Conservation (phyloP, 2,888 invertebrate genomes). For the Dinocampus coccinellae region DNA sequence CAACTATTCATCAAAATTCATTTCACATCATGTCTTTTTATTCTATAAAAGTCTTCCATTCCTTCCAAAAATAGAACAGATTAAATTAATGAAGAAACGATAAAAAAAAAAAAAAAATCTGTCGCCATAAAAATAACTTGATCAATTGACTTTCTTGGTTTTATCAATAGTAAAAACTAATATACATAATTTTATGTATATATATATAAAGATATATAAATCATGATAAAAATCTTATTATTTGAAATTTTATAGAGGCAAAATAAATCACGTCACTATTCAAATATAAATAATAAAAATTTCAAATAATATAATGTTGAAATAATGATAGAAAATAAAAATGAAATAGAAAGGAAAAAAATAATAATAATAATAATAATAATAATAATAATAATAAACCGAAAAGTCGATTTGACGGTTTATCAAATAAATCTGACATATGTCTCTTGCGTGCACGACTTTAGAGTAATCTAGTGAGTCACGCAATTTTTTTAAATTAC, state of each 20-base stretch:
- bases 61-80: constrained; percentile 43
- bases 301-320: not conserved
- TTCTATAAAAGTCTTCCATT: constrained; percentile 61
- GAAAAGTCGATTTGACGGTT: constrained; percentile 19
- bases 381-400: not conserved
- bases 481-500: constrained; percentile 3
- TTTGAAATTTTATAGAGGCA: not conserved
- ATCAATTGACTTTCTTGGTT: not conserved
- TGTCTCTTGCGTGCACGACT: constrained; percentile 12
- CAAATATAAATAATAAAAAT: not conserved
- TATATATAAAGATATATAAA: not conserved
- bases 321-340: not conserved
- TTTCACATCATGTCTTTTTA: constrained; percentile 48
- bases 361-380: not conserved
- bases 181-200: not conserved
- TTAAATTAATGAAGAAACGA: not conserved
- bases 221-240: not conserved
- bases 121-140: not conserved
- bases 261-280: not conserved
- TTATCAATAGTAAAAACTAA: not conserved
- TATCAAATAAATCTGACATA: constrained; percentile 15
- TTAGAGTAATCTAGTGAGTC: not conserved
- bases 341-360: not conserved
- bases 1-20: constrained; percentile 37
- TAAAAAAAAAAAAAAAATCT: not conserved